phyloP scores from a whole-genome alignment of 1,140 invertebrate genomes.

The Danaus plexippus region DNA sequence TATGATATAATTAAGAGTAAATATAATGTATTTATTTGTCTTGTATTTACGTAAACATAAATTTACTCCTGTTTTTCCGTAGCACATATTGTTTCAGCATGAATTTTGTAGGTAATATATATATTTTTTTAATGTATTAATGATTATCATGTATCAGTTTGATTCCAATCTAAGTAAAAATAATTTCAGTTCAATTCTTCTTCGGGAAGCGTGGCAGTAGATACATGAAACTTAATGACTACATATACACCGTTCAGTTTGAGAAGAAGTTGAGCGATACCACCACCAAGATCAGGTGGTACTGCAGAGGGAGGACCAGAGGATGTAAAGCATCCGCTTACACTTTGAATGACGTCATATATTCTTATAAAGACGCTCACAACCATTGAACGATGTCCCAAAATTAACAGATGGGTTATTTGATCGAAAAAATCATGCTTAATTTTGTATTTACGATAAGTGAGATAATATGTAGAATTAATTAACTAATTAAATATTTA shows the following conservation, averaged over 20 bases:
- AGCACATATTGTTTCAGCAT: too few relatives aligned
- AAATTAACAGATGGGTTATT: background rate
- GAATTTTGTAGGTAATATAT: background rate
- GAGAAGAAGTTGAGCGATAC: slow-evolving; percentile 1
- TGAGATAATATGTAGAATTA: too few relatives aligned
- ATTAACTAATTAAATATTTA: too few relatives aligned
- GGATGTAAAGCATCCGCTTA: slow-evolving; percentile 17
- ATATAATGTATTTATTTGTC: too few relatives aligned
- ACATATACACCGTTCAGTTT: slow-evolving; percentile 13
- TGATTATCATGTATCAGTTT: background rate
- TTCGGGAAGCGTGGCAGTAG: slow-evolving; percentile 8
- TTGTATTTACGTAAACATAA: too few relatives aligned
- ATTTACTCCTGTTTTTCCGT: too few relatives aligned
- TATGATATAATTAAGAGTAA: too few relatives aligned
- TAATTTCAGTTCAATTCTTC: slow-evolving; percentile 7
- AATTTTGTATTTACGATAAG: too few relatives aligned
- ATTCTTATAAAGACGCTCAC: slow-evolving; percentile 10
- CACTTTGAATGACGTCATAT: slow-evolving; percentile 15
- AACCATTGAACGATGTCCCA: slow-evolving; percentile 8
- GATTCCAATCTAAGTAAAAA: too few relatives aligned
- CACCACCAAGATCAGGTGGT: slow-evolving; percentile 12
- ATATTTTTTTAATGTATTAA: slow-evolving; percentile 5
- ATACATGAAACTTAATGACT: slow-evolving; percentile 8
- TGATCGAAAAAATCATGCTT: too few relatives aligned
- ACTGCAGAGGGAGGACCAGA: slow-evolving; percentile 11